These are phyloP conservation scores for Caprella mutica DNA, from an alignment of 2,888 invertebrate genomes.

Conservation along the genomic window DNA sequence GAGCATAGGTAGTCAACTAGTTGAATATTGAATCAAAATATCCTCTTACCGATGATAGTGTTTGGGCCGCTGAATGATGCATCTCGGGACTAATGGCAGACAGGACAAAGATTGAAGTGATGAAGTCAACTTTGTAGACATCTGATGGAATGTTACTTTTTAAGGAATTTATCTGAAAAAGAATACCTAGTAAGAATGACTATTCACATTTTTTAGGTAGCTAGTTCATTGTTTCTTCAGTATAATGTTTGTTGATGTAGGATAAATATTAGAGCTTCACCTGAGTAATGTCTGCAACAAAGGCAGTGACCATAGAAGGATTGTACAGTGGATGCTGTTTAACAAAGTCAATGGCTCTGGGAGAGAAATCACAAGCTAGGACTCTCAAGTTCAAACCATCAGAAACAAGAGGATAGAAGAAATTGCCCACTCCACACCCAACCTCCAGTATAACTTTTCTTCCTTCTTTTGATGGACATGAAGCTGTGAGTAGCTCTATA, in stretches of 20 bases:
- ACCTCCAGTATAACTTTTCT: constrained; percentile 46
- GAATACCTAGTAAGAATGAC: too few species aligned
- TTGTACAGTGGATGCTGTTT: constrained; percentile 55
- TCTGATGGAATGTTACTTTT: too few species aligned
- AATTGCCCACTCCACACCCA: constrained; percentile 84
- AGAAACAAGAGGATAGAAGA: constrained; percentile 78
- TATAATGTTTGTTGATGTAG: neutral
- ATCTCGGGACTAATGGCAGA: constrained; percentile 85
- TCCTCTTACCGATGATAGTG: constrained; percentile 54
- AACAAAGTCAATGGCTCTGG: constrained; percentile 75
- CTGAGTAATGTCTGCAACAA: constrained; percentile 72
- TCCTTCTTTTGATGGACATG: constrained; percentile 49
- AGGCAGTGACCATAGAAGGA: constrained; percentile 55
- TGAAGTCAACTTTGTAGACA: constrained; percentile 74
- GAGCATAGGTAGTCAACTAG: too few species aligned
- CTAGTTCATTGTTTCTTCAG: neutral
- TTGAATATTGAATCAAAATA: too few species aligned
- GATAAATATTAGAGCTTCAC: constrained; percentile 41
- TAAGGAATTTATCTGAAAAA: too few species aligned
- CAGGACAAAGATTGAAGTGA: constrained; percentile 84
- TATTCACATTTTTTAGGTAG: too few species aligned
- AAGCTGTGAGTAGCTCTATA: constrained; percentile 57
- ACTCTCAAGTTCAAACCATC: constrained; percentile 61
- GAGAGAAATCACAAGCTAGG: constrained; percentile 86
- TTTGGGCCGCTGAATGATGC: constrained; percentile 49